Conservation (phyloP, 1,140 invertebrate species). For the Trachelipus rathkii region DNA sequence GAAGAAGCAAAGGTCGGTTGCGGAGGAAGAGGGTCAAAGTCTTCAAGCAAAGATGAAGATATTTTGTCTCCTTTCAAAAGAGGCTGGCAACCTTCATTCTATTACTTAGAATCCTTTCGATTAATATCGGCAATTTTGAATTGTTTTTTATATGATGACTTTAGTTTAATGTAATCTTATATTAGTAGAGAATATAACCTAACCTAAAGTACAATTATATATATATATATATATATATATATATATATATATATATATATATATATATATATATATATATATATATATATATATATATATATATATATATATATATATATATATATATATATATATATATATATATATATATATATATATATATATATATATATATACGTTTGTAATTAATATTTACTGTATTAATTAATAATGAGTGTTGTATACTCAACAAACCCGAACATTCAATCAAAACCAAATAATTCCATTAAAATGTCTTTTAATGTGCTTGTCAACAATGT, state of each 20-base stretch:
- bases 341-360: background rate
- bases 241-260: background rate
- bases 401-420: no score
- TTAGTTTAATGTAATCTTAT: constrained; percentile 20
- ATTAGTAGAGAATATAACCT: constrained; percentile 13
- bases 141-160: constrained; percentile 42
- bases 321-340: constrained; percentile 5
- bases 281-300: background rate
- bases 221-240: background rate
- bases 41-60: constrained; percentile 14
- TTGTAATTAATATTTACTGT: no score
- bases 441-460: no score
- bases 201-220: background rate
- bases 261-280: constrained; percentile 11
- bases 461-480: no score
- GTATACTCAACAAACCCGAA: no score
- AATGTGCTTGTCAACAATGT: no score
- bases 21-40: background rate
- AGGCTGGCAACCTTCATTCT: constrained; percentile 30
- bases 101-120: constrained; percentile 26
- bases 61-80: constrained; percentile 33
- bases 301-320: background rate
- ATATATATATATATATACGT: no score
- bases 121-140: constrained; percentile 40
- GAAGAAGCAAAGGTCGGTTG: constrained; percentile 4